Percentiles rank a stretch among this genome's conserved stretches.
Evolutionary conservation across 2,888 invertebrate genomes (phyloP).

Genomic region (Sinodicranocentrus sp.): DNA sequence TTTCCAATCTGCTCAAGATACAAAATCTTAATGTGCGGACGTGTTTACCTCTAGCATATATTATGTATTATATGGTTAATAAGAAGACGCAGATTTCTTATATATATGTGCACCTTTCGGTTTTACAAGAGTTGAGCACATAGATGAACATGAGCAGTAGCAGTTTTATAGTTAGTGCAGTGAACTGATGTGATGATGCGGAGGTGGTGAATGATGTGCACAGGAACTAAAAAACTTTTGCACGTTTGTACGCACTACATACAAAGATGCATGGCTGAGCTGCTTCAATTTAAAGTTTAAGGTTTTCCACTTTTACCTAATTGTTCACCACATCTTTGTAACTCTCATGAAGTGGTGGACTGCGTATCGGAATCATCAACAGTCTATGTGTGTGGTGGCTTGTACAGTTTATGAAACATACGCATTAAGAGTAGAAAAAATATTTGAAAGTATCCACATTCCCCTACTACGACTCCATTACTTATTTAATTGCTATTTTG

Average conservation of each 20-base stretch:
- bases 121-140: no score
- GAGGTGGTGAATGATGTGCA: slow-evolving; percentile 38
- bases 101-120: neutral
- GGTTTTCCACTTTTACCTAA: slow-evolving; percentile 53
- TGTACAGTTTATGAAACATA: no score
- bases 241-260: slow-evolving; percentile 11
- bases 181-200: slow-evolving; percentile 52
- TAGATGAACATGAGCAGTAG: neutral
- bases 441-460: no score
- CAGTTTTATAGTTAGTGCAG: slow-evolving; percentile 47
- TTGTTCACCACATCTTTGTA: slow-evolving; percentile 30
- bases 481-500: no score
- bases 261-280: neutral
- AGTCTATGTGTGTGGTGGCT: no score
- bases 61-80: no score
- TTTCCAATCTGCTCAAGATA: neutral
- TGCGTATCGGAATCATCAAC: no score
- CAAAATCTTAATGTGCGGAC: neutral
- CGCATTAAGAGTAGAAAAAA: no score
- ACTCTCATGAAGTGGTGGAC: no score
- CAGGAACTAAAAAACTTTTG: slow-evolving; percentile 17
- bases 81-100: no score
- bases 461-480: no score
- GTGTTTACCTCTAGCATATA: no score
- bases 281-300: slow-evolving; percentile 28